Evolutionary conservation across 2,113 vertebrate genomes (phyloP), one percentile per base, ranked within the genome.

Genomic region (Bolborhynchus lineola): DNA sequence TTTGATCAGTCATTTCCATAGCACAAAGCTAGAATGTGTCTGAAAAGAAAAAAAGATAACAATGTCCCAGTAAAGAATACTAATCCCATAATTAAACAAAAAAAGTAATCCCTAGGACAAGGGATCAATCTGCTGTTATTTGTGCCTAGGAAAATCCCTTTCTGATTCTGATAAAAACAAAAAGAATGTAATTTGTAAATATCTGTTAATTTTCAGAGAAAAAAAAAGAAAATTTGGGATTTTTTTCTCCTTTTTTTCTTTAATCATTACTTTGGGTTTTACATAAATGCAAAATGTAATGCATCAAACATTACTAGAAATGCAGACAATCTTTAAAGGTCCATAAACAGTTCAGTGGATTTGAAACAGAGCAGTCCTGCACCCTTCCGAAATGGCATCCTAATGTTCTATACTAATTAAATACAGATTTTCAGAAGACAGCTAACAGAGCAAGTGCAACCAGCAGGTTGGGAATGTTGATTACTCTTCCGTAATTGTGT

Each of bases 401-500:
- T 64, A 64, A 90, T 84, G 47, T 64, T 95, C 64, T 57, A 8
- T 75, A 75, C 88, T 95, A 96, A 94, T 95, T 96, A 93, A 95
- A 93, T 88, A 86, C 80, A 90, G 81, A 52, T 86, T 94, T 96
- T 83, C 52, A 68, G 65, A 93, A 86, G 80, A 46, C 60, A 64
- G 60, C 88, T 93, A 88, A 46, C 88, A 75, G 86, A 94, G 62
- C 85, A 81, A 95, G 64, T 60, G 71, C 79, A 76, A 62, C 52
- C 41, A 86, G 86, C 85, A 92, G 86, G 86, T 65, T 86, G 57
- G 72, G 86, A 95, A 93, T 59, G 93, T 62, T 95, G 96, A 97
- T 96, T 96, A 79, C 76, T 86, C 75, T 88, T 75, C 82, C 82
- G 57, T 96, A 92, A 96, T 95, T 93, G 80, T 76, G 72, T 93